Evolutionary conservation across 2,113 vertebrate species (phyloP).

Genomic region (Dissostichus mawsoni): DNA sequence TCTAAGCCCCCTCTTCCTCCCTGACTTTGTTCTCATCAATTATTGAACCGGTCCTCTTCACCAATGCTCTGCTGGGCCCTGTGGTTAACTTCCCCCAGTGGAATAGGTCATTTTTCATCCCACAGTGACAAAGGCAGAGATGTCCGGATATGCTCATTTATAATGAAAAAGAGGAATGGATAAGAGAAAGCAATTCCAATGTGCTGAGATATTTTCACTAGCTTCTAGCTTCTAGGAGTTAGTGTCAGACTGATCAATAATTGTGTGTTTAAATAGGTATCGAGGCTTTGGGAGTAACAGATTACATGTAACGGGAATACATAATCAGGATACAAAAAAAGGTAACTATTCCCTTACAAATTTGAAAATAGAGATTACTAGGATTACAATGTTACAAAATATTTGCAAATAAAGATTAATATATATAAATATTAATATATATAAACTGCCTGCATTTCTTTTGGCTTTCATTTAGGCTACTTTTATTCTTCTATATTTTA

Average conservation of each 20-base stretch:
- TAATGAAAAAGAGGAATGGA: background rate
- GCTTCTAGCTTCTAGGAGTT: background rate
- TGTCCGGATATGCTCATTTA: background rate
- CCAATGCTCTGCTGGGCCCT: constrained; percentile 51
- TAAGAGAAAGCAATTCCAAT: background rate
- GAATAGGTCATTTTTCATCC: constrained; percentile 52
- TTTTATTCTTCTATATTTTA: too few species aligned
- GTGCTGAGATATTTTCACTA: background rate
- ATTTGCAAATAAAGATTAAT: too few species aligned
- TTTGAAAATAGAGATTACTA: too few species aligned
- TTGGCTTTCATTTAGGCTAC: too few species aligned
- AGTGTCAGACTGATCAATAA: background rate
- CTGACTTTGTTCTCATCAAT: constrained; percentile 61
- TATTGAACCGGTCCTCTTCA: constrained; percentile 65
- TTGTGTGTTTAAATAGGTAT: too few species aligned
- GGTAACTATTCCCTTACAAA: too few species aligned
- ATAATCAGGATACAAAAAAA: too few species aligned
- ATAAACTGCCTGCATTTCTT: too few species aligned
- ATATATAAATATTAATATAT: too few species aligned
- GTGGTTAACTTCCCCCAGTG: constrained; percentile 58
- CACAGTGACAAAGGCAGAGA: constrained; percentile 24
- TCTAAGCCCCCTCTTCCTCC: constrained; percentile 43
- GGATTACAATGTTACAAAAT: too few species aligned
- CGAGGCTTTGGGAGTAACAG: too few species aligned
- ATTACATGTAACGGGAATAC: too few species aligned